Base-by-base conservation (phyloP, 2,797 vertebrate species). In the Scolopax rusticola region DNA sequence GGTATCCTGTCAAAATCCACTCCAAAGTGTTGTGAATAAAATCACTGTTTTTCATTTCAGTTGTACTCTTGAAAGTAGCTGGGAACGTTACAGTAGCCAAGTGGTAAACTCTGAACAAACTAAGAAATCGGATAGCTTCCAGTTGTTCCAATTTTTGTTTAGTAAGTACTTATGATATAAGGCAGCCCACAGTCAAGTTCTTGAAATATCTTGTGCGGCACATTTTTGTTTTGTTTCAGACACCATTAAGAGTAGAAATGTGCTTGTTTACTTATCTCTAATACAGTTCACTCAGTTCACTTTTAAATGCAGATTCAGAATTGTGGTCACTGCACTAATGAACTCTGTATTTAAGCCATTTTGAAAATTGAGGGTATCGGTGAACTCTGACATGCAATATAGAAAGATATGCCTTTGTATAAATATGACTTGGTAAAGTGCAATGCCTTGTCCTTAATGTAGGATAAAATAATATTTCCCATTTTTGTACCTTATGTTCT, bases 1-100 rank as follows among this genome's bases (percentile, higher is more conserved):
- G 43, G 51, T 70, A 40, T 90, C 18, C 83, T 94, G 93, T 94
- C 96, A 97, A 96, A 96, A 93, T 73, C 43, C 50, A 69, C 40
- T 80, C 69, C 69, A 82, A 73, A 48, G 20, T 73, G 43, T 67
- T 88, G 59, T 95, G 87, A 94, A 91, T 96, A 74, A 94, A 96
- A 67, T 93, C 68, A 81, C 3, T 25, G 63, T 67, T 88, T 83
- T 86, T 93, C 7, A 18, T 86, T 91, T 88, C 23, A 83, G 64
- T 90, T 91, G 70, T 82, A 56, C 80, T 90, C 67, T 87, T 64
- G 51, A 87, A 94, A 84, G 59, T 60, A 89, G 40, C 80, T 76
- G 43, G 80, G 91, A 92, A 88, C 51, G 32, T 69, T 69, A 86
- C 76, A 88, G 95, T 89, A 96, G 85, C 70, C 91, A 96, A 94